A percentile compares a stretch with the other conserved stretches of the same genome.
Conservation (phyloP, 1,140 invertebrate genomes). For the Macrotrachela quadricornifera region DNA sequence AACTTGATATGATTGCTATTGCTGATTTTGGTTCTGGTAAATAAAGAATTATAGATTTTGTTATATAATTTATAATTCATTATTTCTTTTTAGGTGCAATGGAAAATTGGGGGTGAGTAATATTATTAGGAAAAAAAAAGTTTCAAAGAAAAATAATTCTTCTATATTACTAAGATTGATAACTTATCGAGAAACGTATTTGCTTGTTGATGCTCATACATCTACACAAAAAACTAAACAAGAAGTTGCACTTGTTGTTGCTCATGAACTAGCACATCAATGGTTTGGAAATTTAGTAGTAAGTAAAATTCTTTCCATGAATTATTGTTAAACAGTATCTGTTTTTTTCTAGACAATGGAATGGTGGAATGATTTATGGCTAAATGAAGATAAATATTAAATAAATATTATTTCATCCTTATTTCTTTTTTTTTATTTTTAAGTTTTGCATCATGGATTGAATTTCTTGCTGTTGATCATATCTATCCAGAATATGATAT, state of each 20-base stretch:
- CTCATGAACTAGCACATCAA: constrained; percentile 58
- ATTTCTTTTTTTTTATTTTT: constrained; percentile 10
- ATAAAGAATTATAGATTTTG: not conserved
- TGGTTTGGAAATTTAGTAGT: constrained; percentile 36
- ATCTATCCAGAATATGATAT: constrained; percentile 35
- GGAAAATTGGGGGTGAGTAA: constrained; percentile 20
- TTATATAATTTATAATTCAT: too few species aligned
- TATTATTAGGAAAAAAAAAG: too few species aligned
- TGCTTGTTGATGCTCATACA: constrained; percentile 13
- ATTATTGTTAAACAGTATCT: too few species aligned
- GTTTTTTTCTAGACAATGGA: constrained; percentile 9
- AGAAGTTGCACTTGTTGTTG: constrained; percentile 59
- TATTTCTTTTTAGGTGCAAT: constrained; percentile 34
- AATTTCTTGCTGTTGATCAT: constrained; percentile 31
- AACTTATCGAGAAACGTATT: constrained; percentile 21
- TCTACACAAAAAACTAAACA: constrained; percentile 56
- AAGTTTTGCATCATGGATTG: constrained; percentile 31
- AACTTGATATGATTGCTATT: constrained; percentile 82
- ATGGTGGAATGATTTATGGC: constrained; percentile 32
- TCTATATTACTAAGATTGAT: constrained; percentile 11
- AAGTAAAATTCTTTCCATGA: constrained; percentile 35
- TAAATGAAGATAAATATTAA: constrained; percentile 21
- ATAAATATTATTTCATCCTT: too few species aligned
- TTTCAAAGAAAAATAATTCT: too few species aligned
- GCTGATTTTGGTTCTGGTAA: constrained; percentile 45